phyloP scores from a whole-genome alignment of 2,113 vertebrate species.

The Brevimyrus niger region DNA sequence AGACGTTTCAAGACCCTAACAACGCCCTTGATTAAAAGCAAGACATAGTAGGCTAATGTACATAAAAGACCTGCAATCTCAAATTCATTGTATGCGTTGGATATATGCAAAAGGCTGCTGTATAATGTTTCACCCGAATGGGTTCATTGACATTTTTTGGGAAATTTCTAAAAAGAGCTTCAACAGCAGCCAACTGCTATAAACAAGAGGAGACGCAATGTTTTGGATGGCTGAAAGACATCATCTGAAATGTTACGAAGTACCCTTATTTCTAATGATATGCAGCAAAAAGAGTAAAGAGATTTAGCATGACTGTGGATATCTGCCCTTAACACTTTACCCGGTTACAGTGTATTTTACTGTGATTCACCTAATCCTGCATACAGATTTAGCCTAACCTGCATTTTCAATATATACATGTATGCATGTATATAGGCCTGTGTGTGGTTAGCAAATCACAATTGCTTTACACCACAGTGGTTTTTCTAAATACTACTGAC shows the following conservation, averaged over 20 bases:
- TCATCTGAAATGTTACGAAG: not conserved
- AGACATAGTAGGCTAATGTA: not conserved
- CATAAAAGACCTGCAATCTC: not conserved
- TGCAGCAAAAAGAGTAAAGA: slow-evolving; percentile 46
- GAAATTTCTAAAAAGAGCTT: not conserved
- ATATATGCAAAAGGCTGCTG: not conserved
- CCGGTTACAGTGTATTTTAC: slow-evolving; percentile 44
- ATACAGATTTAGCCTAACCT: slow-evolving; percentile 48
- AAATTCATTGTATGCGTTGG: not conserved
- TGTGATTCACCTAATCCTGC: slow-evolving; percentile 53
- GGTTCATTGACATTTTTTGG: slow-evolving; percentile 20
- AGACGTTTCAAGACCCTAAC: not conserved
- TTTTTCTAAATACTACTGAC: slow-evolving; percentile 33
- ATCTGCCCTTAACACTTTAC: slow-evolving; percentile 28
- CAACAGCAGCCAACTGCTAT: not conserved
- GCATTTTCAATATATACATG: too few relatives aligned
- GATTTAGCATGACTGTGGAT: not conserved
- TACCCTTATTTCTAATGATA: slow-evolving; percentile 7
- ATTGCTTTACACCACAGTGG: slow-evolving; percentile 41
- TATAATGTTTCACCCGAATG: slow-evolving; percentile 18
- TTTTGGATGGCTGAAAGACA: not conserved
- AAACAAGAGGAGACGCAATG: not conserved
- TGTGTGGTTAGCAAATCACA: slow-evolving; percentile 39
- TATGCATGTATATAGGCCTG: slow-evolving; percentile 23
- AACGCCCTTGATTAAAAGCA: not conserved